phyloP scores from a whole-genome alignment of 2,113 vertebrate species.

The Catharus bicknelli region DNA sequence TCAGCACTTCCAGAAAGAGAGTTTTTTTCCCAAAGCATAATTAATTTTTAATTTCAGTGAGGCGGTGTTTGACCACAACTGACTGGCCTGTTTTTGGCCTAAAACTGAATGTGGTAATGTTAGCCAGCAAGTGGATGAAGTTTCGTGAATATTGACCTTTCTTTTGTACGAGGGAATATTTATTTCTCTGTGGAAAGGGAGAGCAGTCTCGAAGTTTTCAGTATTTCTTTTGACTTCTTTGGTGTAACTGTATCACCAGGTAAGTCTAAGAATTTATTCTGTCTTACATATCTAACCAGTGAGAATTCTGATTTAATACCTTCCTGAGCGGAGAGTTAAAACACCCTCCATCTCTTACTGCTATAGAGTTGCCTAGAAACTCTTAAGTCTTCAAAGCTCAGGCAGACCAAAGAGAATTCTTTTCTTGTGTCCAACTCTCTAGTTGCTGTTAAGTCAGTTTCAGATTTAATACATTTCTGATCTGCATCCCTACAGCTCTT shows the following conservation, averaged over 20 bases:
- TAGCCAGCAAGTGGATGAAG: background rate
- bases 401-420: background rate
- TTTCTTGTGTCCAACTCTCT: background rate
- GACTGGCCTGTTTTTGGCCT: background rate
- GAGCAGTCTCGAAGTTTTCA: background rate
- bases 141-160: background rate
- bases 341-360: background rate
- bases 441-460: background rate
- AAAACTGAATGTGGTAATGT: background rate
- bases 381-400: background rate
- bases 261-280: background rate
- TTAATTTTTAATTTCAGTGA: background rate
- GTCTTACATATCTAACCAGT: background rate
- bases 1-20: background rate
- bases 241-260: accelerated
- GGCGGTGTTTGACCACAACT: background rate
- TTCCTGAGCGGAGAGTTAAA: background rate
- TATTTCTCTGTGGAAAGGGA: background rate
- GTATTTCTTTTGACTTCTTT: background rate
- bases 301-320: background rate
- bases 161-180: background rate
- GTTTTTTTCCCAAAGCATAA: background rate
- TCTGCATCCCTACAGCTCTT: background rate
- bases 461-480: background rate
- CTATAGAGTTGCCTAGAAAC: background rate